Conservation (phyloP, 2,888 invertebrate species). For the Cheilosia grossa region DNA sequence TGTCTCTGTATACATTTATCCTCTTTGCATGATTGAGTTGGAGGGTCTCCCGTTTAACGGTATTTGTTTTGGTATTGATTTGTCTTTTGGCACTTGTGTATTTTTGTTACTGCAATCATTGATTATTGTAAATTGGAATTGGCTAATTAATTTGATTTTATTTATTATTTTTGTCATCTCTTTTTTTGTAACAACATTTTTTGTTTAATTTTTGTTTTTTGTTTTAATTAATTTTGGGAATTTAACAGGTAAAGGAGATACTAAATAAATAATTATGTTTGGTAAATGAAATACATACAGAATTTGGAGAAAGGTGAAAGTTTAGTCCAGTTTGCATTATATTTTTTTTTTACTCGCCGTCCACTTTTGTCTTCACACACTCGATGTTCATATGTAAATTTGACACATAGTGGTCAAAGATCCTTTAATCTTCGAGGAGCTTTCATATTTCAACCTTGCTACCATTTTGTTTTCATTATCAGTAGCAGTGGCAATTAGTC, state of each 20-base stretch:
- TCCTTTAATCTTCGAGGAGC: no score
- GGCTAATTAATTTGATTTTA: constrained; percentile 74
- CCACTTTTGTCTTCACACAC: no score
- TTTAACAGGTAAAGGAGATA: constrained; percentile 29
- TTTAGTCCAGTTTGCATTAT: no score
- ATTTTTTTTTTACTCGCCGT: no score
- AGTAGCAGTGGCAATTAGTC: no score
- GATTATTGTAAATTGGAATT: constrained; percentile 67
- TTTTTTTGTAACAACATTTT: constrained; percentile 38
- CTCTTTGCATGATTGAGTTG: constrained; percentile 59
- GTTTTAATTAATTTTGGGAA: neutral
- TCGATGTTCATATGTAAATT: no score
- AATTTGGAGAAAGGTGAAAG: neutral
- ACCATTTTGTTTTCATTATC: no score
- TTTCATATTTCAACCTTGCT: no score
- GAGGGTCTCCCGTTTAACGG: constrained; percentile 38
- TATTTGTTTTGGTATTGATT: constrained; percentile 46
- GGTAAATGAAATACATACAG: neutral
- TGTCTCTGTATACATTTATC: neutral
- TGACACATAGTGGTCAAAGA: no score
- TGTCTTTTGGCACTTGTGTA: constrained; percentile 38
- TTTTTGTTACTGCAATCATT: no score
- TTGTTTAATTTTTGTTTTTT: constrained; percentile 6
- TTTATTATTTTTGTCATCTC: constrained; percentile 52
- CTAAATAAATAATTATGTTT: neutral